Conservation (phyloP, 2,888 invertebrate genomes). For the Lepidochitona cinerea region DNA sequence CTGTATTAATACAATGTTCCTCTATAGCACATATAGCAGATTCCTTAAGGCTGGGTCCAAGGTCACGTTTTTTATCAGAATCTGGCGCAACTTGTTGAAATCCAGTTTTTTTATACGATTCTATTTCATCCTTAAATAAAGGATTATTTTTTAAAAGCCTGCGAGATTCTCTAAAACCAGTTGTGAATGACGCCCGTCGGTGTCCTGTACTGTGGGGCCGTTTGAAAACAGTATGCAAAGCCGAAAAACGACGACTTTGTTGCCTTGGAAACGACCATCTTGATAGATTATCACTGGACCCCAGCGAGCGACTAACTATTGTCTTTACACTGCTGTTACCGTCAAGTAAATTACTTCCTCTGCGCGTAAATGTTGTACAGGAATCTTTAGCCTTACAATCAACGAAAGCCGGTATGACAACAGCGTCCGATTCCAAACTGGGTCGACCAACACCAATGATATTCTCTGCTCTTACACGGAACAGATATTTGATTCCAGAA, state of each 20-base stretch:
- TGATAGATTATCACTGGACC: constrained; percentile 20
- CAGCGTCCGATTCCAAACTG: constrained; percentile 74
- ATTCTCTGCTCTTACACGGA: constrained; percentile 58
- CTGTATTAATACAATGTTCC: neutral
- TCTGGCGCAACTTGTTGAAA: neutral
- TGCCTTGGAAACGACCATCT: neutral
- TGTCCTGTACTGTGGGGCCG: neutral
- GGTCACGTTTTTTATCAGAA: neutral
- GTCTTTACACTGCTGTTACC: constrained; percentile 38
- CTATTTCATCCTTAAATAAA: neutral
- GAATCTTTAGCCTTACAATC: neutral
- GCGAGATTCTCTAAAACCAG: neutral
- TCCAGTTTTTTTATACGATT: too few species aligned
- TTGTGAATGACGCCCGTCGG: neutral
- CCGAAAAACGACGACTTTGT: neutral
- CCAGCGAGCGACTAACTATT: constrained; percentile 34
- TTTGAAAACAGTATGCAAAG: neutral
- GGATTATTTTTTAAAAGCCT: neutral
- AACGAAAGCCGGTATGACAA: neutral
- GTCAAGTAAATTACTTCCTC: constrained; percentile 42
- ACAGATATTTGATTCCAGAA: constrained; percentile 46
- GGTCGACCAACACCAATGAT: constrained; percentile 52
- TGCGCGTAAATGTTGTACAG: neutral
- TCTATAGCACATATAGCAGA: neutral
- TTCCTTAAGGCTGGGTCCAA: neutral